Evolutionary conservation across 1,140 invertebrate genomes (phyloP), one percentile per base, ranked within the genome.

Genomic region (Ridgeia piscesae): DNA sequence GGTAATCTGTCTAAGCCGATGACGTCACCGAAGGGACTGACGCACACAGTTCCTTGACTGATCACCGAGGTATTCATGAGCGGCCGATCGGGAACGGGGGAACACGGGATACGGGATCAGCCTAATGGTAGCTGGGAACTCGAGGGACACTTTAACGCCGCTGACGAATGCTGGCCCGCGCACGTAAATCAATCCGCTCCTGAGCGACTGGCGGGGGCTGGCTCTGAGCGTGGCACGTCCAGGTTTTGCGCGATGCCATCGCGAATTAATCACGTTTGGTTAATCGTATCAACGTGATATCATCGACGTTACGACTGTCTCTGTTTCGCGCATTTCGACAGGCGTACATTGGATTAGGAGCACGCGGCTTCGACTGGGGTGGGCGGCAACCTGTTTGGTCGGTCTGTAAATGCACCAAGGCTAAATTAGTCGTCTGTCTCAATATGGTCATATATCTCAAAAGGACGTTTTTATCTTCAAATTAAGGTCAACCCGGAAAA

Each of bases 201-300:
- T 50, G 48, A 21, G n/a, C 58, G 27, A 21, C 2, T 77, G 58
- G 58, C 58, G 58, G 4, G 58, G 4, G 17, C 4, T 9, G 27
- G 58, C 17, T 31, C 17, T 9, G 58, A 0, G 58, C 58, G 14
- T 77, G 58, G 42, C 0, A 21, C 58, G 2, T 77, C 58, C 58
- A 21, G 6, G 58, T 77, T 77, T 77, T 77, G 58, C 58, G 58
- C 11, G 58, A 77, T 27, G 58, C 58, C 58, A 77, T 77, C 58
- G 58, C 58, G 27, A 77, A 77, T 77, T 77, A 77, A 77, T 77
- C 58, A 77, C 58, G 58, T 77, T 77, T 77, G 58, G 58, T 77
- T 77, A 31, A 77, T 31, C 58, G 27, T 77, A 77, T 77, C 58
- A 77, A 21, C 58, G 58, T 21, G 58, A 77, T 77, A 77, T 77